Percentiles rank a stretch among this genome's conserved stretches.
Evolutionary conservation across 2,888 invertebrate genomes (phyloP).

Genomic region (Habroteleia sp.): DNA sequence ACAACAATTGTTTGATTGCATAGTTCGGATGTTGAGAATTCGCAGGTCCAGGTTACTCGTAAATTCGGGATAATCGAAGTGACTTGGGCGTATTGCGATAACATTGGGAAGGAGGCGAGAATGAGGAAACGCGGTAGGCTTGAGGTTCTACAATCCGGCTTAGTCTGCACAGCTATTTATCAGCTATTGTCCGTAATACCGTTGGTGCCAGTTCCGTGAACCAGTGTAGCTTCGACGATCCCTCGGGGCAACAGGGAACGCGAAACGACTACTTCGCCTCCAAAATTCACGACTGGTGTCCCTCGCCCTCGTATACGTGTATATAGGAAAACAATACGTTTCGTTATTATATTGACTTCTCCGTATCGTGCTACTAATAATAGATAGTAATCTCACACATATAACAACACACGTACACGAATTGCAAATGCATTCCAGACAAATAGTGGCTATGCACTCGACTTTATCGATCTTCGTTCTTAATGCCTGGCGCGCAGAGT

Average conservation of each 20-base stretch:
- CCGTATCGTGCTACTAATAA: constrained; percentile 50
- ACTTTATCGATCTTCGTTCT: constrained; percentile 26
- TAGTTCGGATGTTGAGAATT: constrained; percentile 34
- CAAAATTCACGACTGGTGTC: constrained; percentile 57
- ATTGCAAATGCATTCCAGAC: constrained; percentile 23
- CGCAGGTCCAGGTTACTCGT: constrained; percentile 39
- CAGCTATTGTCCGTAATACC: constrained; percentile 65
- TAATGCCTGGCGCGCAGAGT: constrained; percentile 9
- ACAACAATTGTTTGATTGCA: constrained; percentile 32
- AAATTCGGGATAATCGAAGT: constrained; percentile 52
- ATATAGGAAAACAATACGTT: constrained; percentile 64
- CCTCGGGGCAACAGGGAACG: constrained; percentile 41
- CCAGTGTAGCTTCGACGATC: constrained; percentile 35
- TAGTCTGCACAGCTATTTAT: constrained; percentile 63
- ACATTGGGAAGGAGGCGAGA: constrained; percentile 44
- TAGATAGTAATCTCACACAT: constrained; percentile 48
- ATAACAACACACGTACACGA: constrained; percentile 24
- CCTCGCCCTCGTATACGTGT: constrained; percentile 16
- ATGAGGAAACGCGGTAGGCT: constrained; percentile 61
- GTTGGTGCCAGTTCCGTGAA: constrained; percentile 55
- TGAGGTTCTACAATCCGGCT: constrained; percentile 62
- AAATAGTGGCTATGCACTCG: constrained; percentile 21
- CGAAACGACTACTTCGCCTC: constrained; percentile 49
- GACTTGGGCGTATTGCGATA: constrained; percentile 42
- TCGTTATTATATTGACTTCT: constrained; percentile 59